Conservation (phyloP, 2,113 vertebrate genomes). For the Blennius ocellaris region DNA sequence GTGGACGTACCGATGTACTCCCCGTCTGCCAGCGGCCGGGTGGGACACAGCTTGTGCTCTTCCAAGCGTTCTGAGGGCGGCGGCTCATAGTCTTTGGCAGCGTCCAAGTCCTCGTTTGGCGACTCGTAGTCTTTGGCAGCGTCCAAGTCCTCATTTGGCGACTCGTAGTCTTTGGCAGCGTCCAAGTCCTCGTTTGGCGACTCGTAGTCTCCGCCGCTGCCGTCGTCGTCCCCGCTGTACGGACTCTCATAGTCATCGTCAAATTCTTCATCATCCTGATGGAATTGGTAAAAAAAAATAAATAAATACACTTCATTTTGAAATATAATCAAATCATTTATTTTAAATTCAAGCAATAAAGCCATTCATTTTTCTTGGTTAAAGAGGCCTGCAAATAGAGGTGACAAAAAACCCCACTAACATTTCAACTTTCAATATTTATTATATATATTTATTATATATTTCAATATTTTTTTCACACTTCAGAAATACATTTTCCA, state of each 20-base stretch:
- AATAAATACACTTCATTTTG: no score
- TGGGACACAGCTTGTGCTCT: constrained; percentile 82
- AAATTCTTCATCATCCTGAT: constrained; percentile 51
- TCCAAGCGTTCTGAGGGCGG: constrained; percentile 87
- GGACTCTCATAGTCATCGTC: constrained; percentile 94
- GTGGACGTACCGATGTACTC: constrained; percentile 88
- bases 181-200: constrained; percentile 84
- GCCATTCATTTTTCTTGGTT: no score
- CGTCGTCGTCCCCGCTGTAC: constrained; percentile 71
- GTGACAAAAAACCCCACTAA: no score
- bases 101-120: constrained; percentile 82
- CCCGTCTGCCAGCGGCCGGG: constrained; percentile 82
- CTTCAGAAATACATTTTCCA: no score
- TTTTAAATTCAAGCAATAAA: no score
- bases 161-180: constrained; percentile 87
- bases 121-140: constrained; percentile 89
- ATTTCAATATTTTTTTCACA: no score
- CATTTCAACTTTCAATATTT: no score
- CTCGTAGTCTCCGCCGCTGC: constrained; percentile 89
- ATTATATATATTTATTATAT: no score
- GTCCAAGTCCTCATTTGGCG: constrained; percentile 82
- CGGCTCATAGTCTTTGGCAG: constrained; percentile 87
- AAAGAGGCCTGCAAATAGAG: no score
- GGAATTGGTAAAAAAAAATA: not conserved
- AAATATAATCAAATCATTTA: no score